These are phyloP conservation scores for Abrostola tripartita DNA, from an alignment of 2,888 invertebrate species.

Conservation along the genomic window DNA sequence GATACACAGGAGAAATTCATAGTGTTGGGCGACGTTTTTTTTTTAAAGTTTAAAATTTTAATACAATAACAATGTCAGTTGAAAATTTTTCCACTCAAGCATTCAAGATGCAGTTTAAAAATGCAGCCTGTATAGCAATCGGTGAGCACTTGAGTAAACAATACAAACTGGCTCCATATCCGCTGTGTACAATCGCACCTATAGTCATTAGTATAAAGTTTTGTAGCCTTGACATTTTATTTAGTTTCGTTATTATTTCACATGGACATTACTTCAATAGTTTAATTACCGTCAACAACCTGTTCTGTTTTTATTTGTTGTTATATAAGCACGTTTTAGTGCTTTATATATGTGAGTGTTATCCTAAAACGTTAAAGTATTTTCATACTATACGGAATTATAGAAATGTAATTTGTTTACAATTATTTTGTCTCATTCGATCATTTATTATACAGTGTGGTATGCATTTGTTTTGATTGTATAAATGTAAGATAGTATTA, in stretches of 20 bases:
- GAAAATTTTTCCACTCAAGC: background rate
- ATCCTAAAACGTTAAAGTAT: constrained; percentile 38
- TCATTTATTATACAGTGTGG: constrained; percentile 55
- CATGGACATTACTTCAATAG: constrained; percentile 37
- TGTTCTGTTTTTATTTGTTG: constrained; percentile 30
- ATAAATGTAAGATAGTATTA: constrained; percentile 78
- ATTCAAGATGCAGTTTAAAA: background rate
- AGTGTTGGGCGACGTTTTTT: too few relatives aligned
- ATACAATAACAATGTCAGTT: too few relatives aligned
- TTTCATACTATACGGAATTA: constrained; percentile 37
- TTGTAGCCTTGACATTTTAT: constrained; percentile 39
- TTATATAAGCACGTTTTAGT: constrained; percentile 72
- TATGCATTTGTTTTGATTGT: constrained; percentile 76
- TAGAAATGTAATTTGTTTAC: constrained; percentile 47
- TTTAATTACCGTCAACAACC: constrained; percentile 46
- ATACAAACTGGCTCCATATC: constrained; percentile 1
- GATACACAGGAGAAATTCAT: too few relatives aligned
- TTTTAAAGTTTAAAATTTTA: too few relatives aligned
- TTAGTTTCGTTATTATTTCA: constrained; percentile 36
- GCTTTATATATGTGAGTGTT: constrained; percentile 59
- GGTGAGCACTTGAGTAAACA: background rate
- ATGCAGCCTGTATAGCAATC: background rate
- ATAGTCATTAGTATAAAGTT: constrained; percentile 37
- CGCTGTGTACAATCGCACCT: constrained; percentile 2
- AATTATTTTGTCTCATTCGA: constrained; percentile 43